Conservation (phyloP, 2,113 vertebrate genomes). For the Colinus virginianus region DNA sequence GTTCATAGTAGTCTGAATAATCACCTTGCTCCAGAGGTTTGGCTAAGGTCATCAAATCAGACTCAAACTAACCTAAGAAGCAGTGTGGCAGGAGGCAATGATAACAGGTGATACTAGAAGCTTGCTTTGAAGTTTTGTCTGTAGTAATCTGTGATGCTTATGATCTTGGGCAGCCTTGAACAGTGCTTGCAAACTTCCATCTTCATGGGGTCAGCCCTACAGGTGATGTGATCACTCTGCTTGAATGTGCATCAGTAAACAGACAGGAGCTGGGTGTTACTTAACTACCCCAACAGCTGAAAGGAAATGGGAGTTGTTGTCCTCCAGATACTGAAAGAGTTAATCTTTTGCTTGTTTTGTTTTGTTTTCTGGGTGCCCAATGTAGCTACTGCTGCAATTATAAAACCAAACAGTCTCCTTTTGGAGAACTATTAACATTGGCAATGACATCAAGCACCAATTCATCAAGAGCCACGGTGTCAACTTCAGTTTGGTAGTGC, state of each 20-base stretch:
- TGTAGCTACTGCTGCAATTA: constrained; percentile 47
- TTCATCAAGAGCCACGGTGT: constrained; percentile 49
- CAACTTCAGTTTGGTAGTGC: constrained; percentile 26
- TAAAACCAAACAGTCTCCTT: constrained; percentile 17
- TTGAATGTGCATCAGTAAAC: neutral
- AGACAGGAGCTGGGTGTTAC: neutral
- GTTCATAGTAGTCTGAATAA: neutral
- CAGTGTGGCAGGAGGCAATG: neutral
- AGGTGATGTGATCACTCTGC: neutral
- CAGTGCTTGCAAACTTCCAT: neutral
- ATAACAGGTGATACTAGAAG: neutral
- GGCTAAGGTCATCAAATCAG: neutral
- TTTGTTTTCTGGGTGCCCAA: neutral
- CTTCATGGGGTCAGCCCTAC: neutral
- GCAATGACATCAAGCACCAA: constrained; percentile 37
- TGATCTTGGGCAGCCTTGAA: neutral
- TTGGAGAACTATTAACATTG: constrained; percentile 29
- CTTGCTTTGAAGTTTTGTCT: constrained; percentile 19
- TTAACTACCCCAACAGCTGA: neutral
- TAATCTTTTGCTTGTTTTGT: neutral
- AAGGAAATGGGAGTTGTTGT: neutral
- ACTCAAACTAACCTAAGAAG: neutral
- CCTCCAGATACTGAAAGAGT: neutral
- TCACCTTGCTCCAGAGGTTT: neutral
- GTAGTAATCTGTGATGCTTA: neutral